Base-by-base conservation (phyloP, 1,140 invertebrate genomes). In the Rhopalosiphum padi region DNA sequence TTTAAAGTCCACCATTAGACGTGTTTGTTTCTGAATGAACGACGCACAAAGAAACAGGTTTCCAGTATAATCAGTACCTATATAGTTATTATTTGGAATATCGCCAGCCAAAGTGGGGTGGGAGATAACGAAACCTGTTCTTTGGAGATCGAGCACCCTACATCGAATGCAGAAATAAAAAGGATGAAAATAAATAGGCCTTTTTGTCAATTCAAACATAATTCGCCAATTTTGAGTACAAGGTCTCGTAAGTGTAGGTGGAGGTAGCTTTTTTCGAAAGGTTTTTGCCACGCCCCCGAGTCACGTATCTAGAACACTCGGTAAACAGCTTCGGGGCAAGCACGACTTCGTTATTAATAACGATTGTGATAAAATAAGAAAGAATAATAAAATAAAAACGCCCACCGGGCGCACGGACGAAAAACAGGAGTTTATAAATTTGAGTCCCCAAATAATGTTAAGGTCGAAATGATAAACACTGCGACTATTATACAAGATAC, bases 281-380 rank as follows among this genome's bases (percentile, higher is more conserved):
- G 89, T 90, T 93, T 85, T 41, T 2, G 91, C 91, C 91, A 93
- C 91, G 91, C 91, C 91, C 43, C 82, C 35, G 37, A 93, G 91
- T 93, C 91, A 93, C 91, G 91, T 93, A 93, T 93, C 82, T 93
- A 9, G 91, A 93, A 93, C 91, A 93, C 37, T 85, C 82, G 77
- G 55, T 35, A 30, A 11, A 35, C 91, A 41, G 68, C 91, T 93
- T 55, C 77, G 91, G 91, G 91, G 91, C 91, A 93, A 86, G 82
- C 91, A 93, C 91, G 91, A 93, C 77, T 93, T 92, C 77, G 46
- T 92, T 92, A 82, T 92, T 93, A 93, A 86, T 83, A 53, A 93
- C 91, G 91, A 92, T 83, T 85, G 77, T 37, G 77, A 92, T 93
- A 93, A 86, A 93, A 85, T 68, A 68, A 53, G 21, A 89, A 60